Evolutionary conservation across 2,797 vertebrate species (phyloP), one percentile per base, ranked within the genome.

Genomic region (Sphaeramia orbicularis): DNA sequence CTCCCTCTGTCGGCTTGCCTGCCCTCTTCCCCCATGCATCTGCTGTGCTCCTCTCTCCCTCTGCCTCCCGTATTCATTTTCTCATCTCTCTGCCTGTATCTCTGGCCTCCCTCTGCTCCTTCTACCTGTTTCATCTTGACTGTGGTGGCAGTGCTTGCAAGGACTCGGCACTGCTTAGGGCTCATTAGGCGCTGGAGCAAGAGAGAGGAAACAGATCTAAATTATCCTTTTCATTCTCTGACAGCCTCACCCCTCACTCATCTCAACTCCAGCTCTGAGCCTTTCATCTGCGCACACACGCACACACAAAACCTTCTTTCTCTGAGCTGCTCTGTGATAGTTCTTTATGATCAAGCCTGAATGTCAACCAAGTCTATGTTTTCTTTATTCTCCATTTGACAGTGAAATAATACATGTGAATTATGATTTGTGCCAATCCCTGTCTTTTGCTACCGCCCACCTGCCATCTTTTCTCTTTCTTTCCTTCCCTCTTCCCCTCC

Each of bases 141-240:
- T 77, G 68, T 67, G 82, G 86, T 74, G 86, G 85, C 80, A 84
- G 77, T 62, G 76, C 87, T 87, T 42, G 61, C 71, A 4, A 83
- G 79, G 80, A 81, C 86, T 85, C 87, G 0, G 85, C 85, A 75
- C 76, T 92, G 85, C 88, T 93, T 91, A 91, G 89, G 83, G 85
- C 88, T 91, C 90, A 92, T 92, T 93, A 92, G 81, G 78, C 52
- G 19, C 64, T 21, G 71, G 78, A 90, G 83, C 76, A 86, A 78
- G 73, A 86, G 65, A 86, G 83, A 87, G 88, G 90, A 91, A 92
- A 90, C 86, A 74, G 83, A 89, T 91, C 87, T 89, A 90, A 93
- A 91, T 91, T 65, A 90, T 90, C 86, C 86, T 90, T 89, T 91
- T 91, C 80, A 86, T 90, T 91, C 74, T 68, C 63, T 85, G 87